Evolutionary conservation across 2,888 invertebrate genomes (phyloP), one percentile per base, ranked within the genome.

Genomic region (Scaptomyza reducta): DNA sequence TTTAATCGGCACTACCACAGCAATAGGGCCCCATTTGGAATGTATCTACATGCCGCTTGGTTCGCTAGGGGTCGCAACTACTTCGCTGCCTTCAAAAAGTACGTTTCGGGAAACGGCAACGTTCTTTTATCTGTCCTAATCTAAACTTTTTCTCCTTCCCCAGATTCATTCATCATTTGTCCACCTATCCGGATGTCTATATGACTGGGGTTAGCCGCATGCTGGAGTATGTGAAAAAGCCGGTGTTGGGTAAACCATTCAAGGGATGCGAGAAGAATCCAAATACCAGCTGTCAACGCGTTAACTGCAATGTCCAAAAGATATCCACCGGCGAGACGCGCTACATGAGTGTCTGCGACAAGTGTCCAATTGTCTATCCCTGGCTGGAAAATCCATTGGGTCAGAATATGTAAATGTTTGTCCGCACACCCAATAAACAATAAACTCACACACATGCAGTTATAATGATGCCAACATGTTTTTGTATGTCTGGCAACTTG

Each of bases 21-120:
- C 6, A 95, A 94, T 87, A 92, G 94, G 0, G 94, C 95, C 6
- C 95, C 95, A 0, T 95, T 95, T 82, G 94, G 95, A 1, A 93
- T 95, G 78, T 95, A 93, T 87, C 90, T 95, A 49, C 95, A 95
- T 84, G 94, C 95, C 3, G 93, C 93, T 6, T 95, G 95, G 94
- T 94, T 95, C 77, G 57, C 93, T 1, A 88, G 87, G 27, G 90
- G 92, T 59, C 91, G 92, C 11, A 92, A 92, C 25, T 89, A 93
- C 35, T 90, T 91, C 9, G 88, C 90, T 0, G 95, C 94, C 1
- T 93, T 94, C 35, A 86, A 89, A 11, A 92, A 93, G 79, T 90
- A 58, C 62, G 83, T 73, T 3, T 13, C 1, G 6, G 9, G 9
- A 31, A 31, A 2, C 0, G 7, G 27, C 9, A 7, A 7, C 9